Evolutionary conservation across 1,140 invertebrate genomes (phyloP).

Genomic region (Apocrypta bakeri): DNA sequence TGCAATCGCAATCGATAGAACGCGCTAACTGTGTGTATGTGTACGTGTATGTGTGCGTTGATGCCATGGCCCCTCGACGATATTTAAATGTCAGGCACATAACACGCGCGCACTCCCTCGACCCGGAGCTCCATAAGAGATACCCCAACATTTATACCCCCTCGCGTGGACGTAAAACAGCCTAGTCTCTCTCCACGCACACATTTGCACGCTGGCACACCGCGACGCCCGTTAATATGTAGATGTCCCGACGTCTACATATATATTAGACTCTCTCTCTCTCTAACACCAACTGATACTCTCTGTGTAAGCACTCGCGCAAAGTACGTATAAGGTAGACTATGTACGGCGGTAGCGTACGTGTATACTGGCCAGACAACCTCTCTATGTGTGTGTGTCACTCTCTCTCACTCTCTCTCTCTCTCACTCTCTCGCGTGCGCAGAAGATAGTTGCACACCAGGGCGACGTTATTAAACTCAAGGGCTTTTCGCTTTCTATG

Average conservation of each 20-base stretch:
- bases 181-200: background rate
- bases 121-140: constrained; percentile 41
- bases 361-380: constrained; percentile 30
- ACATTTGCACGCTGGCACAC: background rate
- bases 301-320: background rate
- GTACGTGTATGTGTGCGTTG: background rate
- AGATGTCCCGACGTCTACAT: background rate
- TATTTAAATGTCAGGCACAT: constrained; percentile 73
- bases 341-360: too few species aligned
- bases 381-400: too few species aligned
- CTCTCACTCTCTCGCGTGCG: too few species aligned
- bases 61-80: constrained; percentile 59
- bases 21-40: background rate
- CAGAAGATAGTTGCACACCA: constrained; percentile 48
- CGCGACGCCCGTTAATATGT: constrained; percentile 32
- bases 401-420: too few species aligned
- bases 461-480: constrained; percentile 68
- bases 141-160: constrained; percentile 65
- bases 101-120: constrained; percentile 63
- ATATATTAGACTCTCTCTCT: background rate
- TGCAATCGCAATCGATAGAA: constrained; percentile 65
- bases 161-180: constrained; percentile 41
- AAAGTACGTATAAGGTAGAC: background rate
- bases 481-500: constrained; percentile 64
- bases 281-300: background rate